Conservation (phyloP, 2,888 invertebrate genomes). For the Anagyrus pseudococci region DNA sequence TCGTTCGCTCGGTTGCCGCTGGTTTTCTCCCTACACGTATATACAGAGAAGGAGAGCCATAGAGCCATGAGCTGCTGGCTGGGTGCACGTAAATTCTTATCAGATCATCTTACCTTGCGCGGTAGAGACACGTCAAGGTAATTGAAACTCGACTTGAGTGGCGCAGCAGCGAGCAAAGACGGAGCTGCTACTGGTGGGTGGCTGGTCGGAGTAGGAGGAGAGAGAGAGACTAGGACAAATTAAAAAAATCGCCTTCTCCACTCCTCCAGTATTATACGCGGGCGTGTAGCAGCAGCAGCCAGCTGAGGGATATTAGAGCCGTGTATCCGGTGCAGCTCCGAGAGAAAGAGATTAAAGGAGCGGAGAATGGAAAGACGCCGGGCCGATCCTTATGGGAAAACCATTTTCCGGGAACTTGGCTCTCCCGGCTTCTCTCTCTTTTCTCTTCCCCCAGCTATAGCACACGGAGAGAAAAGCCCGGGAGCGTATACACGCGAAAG, state of each 20-base stretch:
- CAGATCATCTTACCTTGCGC: constrained; percentile 19
- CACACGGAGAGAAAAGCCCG: too few species aligned
- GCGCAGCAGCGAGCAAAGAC: not conserved
- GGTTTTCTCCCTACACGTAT: too few species aligned
- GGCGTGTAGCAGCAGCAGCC: too few species aligned
- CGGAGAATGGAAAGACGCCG: not conserved
- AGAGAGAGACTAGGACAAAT: constrained; percentile 1
- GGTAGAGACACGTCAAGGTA: constrained; percentile 22
- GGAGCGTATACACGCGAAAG: not conserved
- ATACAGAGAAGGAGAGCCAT: not conserved
- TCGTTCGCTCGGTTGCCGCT: not conserved
- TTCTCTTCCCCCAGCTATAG: too few species aligned
- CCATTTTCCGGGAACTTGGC: too few species aligned
- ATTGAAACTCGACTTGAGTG: constrained; percentile 28
- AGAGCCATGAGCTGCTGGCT: not conserved
- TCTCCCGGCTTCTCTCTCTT: too few species aligned
- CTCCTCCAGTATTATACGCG: too few species aligned
- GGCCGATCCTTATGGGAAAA: too few species aligned
- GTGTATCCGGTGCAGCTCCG: not conserved
- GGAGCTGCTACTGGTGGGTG: not conserved
- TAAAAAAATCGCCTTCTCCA: too few species aligned
- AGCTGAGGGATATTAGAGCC: too few species aligned
- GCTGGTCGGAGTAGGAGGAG: not conserved
- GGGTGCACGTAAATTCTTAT: constrained; percentile 25
- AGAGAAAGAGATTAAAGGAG: not conserved